Base-by-base conservation (phyloP, 2,113 vertebrate genomes). In the Spea bombifrons region DNA sequence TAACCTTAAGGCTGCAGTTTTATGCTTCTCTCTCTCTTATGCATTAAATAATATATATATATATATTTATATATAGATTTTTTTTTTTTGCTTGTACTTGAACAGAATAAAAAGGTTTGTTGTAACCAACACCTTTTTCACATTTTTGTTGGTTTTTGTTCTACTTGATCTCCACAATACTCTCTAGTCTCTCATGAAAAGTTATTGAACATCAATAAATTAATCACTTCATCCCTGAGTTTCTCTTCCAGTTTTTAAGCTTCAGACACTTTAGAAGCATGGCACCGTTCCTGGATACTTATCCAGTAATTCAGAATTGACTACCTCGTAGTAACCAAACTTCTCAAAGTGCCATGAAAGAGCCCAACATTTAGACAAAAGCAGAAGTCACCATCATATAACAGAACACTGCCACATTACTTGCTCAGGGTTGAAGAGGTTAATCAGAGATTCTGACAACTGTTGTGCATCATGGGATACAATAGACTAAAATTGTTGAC, bases 1-100 rank as follows among this genome's bases (percentile, higher is more conserved):
- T 91, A 88, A 88, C 85, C 92, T 93, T 94, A 88, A 93, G 93
- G 95, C 94, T 94, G 93, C 90, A 86, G 91, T 90, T 88, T 92
- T 93, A 90, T 87, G 86, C 92, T 90, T 93, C 92, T 92, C 91
- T 91, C 90, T 90, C 91, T 91, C 90, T 91, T 86, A 87, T 81
- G 84, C 81, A 84, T 81, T 67, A 73, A 67, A 73, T 73, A 73
- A 53, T 75, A 83, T 84, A 73, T 84, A 81, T 83, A 70, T 74
- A 78, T 63, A 15, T 80, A 50, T 15, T 30, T 30, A 30, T 30
- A 30, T 30, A 30, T 30, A 30, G 30, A 30, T 61, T 43, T 45
- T 81, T 69, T 48, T 88, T 91, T 92, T 95, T 92, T 93, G 91
- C 89, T 91, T 89, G 78, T 87, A 83, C 90, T 90, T 88, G 88